These are phyloP conservation scores for Sinocyclocheilus anophthalmus DNA, from an alignment of 2,113 vertebrate species.

Conservation along the genomic window DNA sequence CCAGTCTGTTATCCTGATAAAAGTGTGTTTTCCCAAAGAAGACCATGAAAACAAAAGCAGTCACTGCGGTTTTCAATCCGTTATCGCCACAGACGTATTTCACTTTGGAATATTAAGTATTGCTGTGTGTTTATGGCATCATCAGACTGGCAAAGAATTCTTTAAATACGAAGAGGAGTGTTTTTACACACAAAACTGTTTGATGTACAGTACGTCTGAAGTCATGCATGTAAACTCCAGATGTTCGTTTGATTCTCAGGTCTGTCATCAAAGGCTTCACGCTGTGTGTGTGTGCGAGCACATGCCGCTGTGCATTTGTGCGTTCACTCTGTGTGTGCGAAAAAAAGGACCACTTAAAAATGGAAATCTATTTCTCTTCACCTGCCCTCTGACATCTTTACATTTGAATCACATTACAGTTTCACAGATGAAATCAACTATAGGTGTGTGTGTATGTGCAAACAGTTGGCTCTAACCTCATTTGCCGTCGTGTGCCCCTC, in stretches of 20 bases:
- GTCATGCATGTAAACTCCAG: slow-evolving; percentile 43
- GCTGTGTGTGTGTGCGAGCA: neutral
- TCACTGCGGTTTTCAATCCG: slow-evolving; percentile 10
- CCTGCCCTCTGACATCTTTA: neutral
- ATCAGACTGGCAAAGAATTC: neutral
- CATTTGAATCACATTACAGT: neutral
- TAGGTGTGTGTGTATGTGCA: neutral
- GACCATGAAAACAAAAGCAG: slow-evolving; percentile 52
- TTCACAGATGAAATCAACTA: neutral
- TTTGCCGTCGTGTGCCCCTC: neutral
- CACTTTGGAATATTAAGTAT: slow-evolving; percentile 9
- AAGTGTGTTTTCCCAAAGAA: slow-evolving; percentile 17
- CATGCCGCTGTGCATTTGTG: neutral
- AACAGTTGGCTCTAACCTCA: neutral
- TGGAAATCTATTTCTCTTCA: neutral
- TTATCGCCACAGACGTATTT: slow-evolving; percentile 57
- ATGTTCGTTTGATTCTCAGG: slow-evolving; percentile 41
- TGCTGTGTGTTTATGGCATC: neutral
- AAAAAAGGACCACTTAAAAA: neutral
- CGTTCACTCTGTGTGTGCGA: neutral
- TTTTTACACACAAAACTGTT: slow-evolving; percentile 20
- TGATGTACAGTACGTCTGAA: slow-evolving; percentile 37
- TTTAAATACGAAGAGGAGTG: neutral
- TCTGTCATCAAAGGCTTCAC: slow-evolving; percentile 32
- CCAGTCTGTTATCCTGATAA: slow-evolving; percentile 25